phyloP scores from a whole-genome alignment of 2,113 vertebrate species.

The Zosterops pallidus region DNA sequence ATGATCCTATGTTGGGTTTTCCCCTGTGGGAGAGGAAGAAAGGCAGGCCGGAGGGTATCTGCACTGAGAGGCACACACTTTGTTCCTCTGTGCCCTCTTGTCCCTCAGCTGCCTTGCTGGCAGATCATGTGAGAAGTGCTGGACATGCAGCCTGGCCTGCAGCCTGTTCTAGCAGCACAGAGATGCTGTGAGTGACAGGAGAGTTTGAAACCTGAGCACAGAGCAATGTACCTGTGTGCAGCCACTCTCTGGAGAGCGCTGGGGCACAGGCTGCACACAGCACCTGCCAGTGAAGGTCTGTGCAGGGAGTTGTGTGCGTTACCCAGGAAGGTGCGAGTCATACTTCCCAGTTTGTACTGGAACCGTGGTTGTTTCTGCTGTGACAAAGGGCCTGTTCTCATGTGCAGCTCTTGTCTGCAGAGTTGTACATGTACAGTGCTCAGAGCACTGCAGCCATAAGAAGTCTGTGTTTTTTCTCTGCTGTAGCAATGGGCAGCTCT shows the following conservation, averaged over 20 bases:
- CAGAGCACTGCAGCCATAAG: background rate
- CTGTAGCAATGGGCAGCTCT: background rate
- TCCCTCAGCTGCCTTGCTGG: background rate
- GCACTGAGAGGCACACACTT: background rate
- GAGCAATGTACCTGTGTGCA: background rate
- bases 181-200: no score
- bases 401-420: background rate
- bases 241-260: rapidly evolving
- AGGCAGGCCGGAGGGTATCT: background rate
- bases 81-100: rapidly evolving
- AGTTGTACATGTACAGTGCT: background rate
- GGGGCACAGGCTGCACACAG: background rate
- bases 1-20: background rate
- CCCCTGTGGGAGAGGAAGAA: background rate
- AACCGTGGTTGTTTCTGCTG: background rate
- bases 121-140: rapidly evolving
- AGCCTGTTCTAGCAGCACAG: background rate
- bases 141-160: background rate
- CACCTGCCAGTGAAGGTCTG: background rate
- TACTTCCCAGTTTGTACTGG: background rate
- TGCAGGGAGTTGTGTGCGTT: rapidly evolving
- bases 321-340: rapidly evolving
- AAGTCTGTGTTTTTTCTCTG: background rate
- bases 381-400: background rate
- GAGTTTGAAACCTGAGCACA: background rate